Conservation (phyloP, 2,113 vertebrate species). For the Nothoprocta pentlandii region DNA sequence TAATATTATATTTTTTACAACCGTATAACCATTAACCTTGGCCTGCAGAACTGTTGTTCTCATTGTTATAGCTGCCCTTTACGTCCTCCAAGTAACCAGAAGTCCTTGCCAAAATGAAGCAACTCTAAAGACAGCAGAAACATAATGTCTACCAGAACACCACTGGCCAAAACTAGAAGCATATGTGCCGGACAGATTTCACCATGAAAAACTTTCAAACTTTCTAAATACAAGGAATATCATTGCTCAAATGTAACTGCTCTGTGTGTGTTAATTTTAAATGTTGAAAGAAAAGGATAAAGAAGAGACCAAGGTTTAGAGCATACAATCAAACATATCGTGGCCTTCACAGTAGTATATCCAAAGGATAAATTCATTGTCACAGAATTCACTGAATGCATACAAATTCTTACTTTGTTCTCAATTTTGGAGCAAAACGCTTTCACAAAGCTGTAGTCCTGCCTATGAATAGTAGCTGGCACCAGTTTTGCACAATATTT, state of each 20-base stretch:
- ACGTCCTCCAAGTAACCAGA: background rate
- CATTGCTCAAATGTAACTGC: background rate
- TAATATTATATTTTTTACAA: background rate
- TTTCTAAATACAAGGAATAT: background rate
- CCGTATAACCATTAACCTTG: background rate
- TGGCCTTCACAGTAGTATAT: rapidly evolving
- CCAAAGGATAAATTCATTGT: background rate
- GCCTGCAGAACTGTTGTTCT: background rate
- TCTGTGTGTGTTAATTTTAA: background rate
- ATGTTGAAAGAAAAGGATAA: background rate
- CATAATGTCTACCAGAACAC: background rate
- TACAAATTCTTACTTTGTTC: background rate
- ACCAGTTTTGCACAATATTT: background rate
- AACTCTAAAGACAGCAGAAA: background rate
- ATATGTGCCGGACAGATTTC: background rate
- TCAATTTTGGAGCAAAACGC: background rate
- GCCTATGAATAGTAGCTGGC: background rate
- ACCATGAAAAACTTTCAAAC: background rate
- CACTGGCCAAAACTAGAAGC: background rate
- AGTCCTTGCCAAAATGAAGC: background rate
- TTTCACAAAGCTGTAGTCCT: background rate
- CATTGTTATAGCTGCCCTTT: background rate
- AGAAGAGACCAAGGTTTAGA: background rate
- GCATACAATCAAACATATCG: background rate
- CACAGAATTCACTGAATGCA: background rate